phyloP scores from a whole-genome alignment of 35 echinoderm and acorn worm genomes.

The Ophiothrix spiculata region DNA sequence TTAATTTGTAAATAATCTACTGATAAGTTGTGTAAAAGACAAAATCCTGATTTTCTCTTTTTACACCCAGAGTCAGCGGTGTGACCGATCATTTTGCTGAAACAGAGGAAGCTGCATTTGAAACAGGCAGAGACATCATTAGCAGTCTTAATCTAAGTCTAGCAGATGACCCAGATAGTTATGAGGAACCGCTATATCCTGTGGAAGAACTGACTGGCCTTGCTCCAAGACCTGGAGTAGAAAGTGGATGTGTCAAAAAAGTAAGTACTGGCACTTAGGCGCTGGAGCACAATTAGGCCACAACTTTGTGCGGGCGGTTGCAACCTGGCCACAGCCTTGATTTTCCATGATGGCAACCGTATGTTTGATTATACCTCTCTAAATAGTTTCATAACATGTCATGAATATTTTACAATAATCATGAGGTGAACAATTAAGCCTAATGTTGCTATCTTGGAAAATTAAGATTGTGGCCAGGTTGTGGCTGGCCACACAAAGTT shows the following conservation, averaged over 20 bases:
- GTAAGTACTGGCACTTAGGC: background rate
- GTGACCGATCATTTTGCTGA: slow-evolving; percentile 85
- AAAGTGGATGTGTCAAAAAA: slow-evolving; percentile 44
- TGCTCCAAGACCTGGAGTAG: slow-evolving; percentile 19
- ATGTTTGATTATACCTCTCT: background rate
- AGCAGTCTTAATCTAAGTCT: slow-evolving; percentile 54
- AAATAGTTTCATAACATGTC: background rate
- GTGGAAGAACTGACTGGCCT: slow-evolving; percentile 48
- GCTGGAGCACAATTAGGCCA: background rate
- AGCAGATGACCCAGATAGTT: slow-evolving; percentile 47
- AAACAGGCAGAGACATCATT: slow-evolving; percentile 73
- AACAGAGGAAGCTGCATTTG: slow-evolving; percentile 75
- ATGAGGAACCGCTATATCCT: slow-evolving; percentile 61
- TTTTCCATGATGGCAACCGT: background rate
- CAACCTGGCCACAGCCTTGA: background rate
- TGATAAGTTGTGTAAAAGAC: too few species aligned
- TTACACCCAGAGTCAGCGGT: slow-evolving; percentile 62
- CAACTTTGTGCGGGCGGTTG: background rate
- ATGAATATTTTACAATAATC: background rate
- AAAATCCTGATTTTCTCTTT: too few species aligned
- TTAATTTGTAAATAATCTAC: too few species aligned
- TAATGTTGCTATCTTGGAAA: too few species aligned
- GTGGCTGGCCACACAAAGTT: too few species aligned
- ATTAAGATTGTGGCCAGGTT: too few species aligned
- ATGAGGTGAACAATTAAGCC: background rate